Base-by-base conservation (phyloP, 2,113 vertebrate species). In the Semnornis frantzii region DNA sequence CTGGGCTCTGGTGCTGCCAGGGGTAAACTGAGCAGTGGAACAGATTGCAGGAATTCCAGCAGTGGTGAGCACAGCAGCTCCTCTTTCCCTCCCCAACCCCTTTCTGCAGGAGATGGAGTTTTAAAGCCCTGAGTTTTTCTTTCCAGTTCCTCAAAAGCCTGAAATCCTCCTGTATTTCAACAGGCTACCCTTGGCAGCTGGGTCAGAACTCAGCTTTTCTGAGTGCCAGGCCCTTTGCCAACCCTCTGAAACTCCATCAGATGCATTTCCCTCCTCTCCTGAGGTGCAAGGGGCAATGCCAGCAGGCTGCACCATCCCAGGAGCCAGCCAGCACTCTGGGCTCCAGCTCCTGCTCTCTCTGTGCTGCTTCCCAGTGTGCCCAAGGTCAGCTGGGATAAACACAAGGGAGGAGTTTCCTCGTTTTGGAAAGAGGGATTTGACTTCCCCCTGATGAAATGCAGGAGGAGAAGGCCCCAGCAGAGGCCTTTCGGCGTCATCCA, bases 1-100 rank as follows among this genome's bases (percentile, higher is more conserved):
- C 37, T n/a, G 25, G 84, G 87, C 93, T 87, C 77, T 39, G 60
- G 55, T 10, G 20, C 16, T 46, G 44, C 44, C 52, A 52, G n/a
- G 73, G 91, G 95, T 95, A 96, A 96, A 30, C 19, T 83, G 95
- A 97, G 57, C 91, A 3, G 85, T 93, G 96, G 94, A 97, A 96
- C 96, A 97, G 95, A 96, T 96, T 94, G 94, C 89, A 96, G 91
- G 94, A 96, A 96, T 97, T 77, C 77, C 91, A 87, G 93, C 96
- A 96, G 95, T 94, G 96, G 95, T 93, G 95, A 96, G 89, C 82
- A 95, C 95, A 93, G 8, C 2, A 94, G 89, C 92, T 95, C 68
- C 92, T 92, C 85, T 82, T 95, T 92, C 93, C 64, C 59, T 95
- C 72, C 54, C 83, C 69, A 12, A 52, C 85, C 87, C 75, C 72